A percentile compares a stretch with the other conserved stretches of the same genome.
phyloP scores from a whole-genome alignment of 2,797 vertebrate genomes.

The Epinephelus awoara region DNA sequence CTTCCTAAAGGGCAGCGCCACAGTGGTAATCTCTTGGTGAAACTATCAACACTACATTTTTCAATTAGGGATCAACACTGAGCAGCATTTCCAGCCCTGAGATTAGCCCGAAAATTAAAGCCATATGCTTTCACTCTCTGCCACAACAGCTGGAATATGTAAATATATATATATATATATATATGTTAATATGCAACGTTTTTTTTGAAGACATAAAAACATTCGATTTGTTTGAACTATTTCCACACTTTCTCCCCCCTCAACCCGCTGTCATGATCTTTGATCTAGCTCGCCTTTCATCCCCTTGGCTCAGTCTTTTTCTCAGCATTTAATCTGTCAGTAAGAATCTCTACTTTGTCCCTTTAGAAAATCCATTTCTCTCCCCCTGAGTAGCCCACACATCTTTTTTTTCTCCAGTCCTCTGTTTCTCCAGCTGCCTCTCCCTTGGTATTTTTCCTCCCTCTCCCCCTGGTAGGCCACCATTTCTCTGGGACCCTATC shows the following conservation, averaged over 20 bases:
- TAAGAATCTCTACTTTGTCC: constrained; percentile 69
- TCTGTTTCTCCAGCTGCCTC: constrained; percentile 50
- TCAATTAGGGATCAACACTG: constrained; percentile 55
- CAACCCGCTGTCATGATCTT: constrained; percentile 44
- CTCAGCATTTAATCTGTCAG: constrained; percentile 65
- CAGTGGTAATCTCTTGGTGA: constrained; percentile 53
- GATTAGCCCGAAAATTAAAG: constrained; percentile 36
- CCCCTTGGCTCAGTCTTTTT: constrained; percentile 48
- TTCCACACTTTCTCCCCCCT: constrained; percentile 1
- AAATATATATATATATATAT: background rate
- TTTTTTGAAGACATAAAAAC: constrained; percentile 17
- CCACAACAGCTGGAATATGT: background rate
- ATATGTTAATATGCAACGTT: constrained; percentile 8
- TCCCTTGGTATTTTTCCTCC: constrained; percentile 35
- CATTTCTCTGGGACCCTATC: constrained; percentile 71
- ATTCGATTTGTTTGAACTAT: constrained; percentile 22
- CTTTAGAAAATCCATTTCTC: constrained; percentile 70
- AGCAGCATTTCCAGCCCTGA: constrained; percentile 31
- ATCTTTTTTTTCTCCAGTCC: constrained; percentile 32
- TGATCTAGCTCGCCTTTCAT: constrained; percentile 57
- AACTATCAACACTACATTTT: constrained; percentile 50
- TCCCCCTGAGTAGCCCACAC: constrained; percentile 53
- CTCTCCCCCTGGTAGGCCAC: constrained; percentile 42
- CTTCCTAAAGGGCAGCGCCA: constrained; percentile 48
- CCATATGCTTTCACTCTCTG: constrained; percentile 22